Percentiles rank a stretch among this genome's conserved stretches.
phyloP scores from a whole-genome alignment of 1,140 invertebrate genomes.

The Anastrepha obliqua region DNA sequence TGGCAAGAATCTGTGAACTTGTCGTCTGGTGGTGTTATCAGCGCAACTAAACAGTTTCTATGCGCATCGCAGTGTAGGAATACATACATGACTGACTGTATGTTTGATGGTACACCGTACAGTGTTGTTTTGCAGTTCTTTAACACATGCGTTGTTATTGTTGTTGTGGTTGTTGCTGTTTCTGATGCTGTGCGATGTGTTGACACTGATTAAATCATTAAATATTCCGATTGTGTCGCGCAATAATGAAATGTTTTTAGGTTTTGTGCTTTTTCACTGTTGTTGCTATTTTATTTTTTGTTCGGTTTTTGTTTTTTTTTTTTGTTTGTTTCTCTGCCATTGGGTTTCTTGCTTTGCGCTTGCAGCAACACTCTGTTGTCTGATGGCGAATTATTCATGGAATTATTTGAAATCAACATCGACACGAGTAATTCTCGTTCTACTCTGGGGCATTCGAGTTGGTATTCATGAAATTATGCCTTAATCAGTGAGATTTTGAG shows the following conservation, averaged over 20 bases:
- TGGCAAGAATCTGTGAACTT: constrained; percentile 57
- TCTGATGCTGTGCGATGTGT: constrained; percentile 48
- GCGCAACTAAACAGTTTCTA: constrained; percentile 54
- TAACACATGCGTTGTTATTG: neutral
- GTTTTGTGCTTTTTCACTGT: constrained; percentile 5
- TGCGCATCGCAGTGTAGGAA: neutral
- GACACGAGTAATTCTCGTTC: constrained; percentile 47
- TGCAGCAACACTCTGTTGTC: constrained; percentile 40
- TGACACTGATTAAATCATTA: constrained; percentile 72
- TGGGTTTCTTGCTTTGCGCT: neutral
- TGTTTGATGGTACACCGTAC: neutral
- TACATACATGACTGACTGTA: neutral
- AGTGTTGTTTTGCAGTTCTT: neutral
- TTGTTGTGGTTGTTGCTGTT: neutral
- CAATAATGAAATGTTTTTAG: constrained; percentile 73
- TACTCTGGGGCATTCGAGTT: constrained; percentile 33
- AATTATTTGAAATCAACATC: constrained; percentile 56
- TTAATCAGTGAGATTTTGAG: constrained; percentile 53
- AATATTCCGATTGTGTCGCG: constrained; percentile 74
- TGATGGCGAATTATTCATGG: constrained; percentile 59
- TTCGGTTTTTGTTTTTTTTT: neutral
- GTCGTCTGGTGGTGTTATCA: constrained; percentile 55
- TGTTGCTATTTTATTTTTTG: neutral
- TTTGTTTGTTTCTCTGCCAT: neutral
- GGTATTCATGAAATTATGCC: constrained; percentile 52